Evolutionary conservation across 2,888 invertebrate genomes (phyloP), one percentile per base, ranked within the genome.

Genomic region (Cheilosia scutellata): DNA sequence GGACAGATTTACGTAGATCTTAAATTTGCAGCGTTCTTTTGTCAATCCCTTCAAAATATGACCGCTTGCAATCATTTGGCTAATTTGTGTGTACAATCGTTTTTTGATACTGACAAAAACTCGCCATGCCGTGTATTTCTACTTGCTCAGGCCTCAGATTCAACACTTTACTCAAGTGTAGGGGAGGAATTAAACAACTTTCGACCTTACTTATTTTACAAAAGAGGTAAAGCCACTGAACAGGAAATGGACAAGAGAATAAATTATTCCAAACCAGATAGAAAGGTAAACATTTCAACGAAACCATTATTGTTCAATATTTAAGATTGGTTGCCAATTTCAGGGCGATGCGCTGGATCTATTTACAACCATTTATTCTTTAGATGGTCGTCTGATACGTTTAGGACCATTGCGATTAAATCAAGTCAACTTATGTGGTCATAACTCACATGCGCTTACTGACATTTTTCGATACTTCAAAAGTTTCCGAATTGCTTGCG

Each of bases 11-110:
- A 77, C 77, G 89, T 89, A 0, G 90, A 92, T 44, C 88, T 93
- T 0, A 92, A 91, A 88, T 92, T 91, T 71, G 89, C 92, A 33
- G 90, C 90, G 6, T 92, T 93, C 87, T 92, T 92, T 77, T 93
- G 93, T 27, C 88, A 91, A 87, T 88, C 90, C 0, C 82, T 93
- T 47, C 89, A 93, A 89, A 93, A 93, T 88, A 90, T 91, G 68
- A 94, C 93, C 16, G 94, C 95, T 9, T 96, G 96, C 89, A 95
- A 95, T 91, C 93, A 94, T 80, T 91, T 96, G 78, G 94, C 95
- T 1, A 96, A 96, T 91, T 93, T 96, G 91, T 96, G 96, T 89
- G 93, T 94, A 0, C 90, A 95, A 72, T 94, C 94, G 6, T 91
- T 94, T 77, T 94, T 93, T 88, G 92, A 93, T 16, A 93, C 94